These are phyloP conservation scores for Celastrina argiolus DNA, from an alignment of 2,888 invertebrate species.

Conservation along the genomic window DNA sequence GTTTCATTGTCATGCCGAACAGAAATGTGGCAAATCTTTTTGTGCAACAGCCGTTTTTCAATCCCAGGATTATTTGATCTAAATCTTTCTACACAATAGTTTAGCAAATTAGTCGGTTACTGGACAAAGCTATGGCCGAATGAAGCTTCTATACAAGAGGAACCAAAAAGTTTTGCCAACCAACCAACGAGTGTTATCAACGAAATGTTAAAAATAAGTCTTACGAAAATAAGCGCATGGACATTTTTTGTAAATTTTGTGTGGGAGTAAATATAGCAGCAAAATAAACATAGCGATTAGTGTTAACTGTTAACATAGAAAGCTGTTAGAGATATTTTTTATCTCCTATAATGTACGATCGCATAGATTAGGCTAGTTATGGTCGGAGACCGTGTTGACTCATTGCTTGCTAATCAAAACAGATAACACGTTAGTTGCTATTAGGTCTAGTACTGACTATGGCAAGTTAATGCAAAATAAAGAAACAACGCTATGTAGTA, in stretches of 20 bases:
- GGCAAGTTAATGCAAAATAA: constrained; percentile 14
- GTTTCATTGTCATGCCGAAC: constrained; percentile 24
- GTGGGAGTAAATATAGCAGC: constrained; percentile 5
- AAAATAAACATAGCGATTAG: constrained; percentile 19
- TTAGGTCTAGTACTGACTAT: neutral
- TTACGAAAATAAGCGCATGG: neutral
- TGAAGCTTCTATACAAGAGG: neutral
- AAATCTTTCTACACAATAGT: neutral
- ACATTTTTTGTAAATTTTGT: neutral
- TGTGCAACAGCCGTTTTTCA: neutral
- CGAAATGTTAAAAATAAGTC: neutral
- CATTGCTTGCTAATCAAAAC: constrained; percentile 7
- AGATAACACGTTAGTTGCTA: neutral
- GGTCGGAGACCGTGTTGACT: constrained; percentile 12
- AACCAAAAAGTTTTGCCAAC: neutral
- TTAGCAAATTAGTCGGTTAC: constrained; percentile 2
- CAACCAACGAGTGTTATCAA: neutral
- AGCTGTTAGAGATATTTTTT: constrained; percentile 18
- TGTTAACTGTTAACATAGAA: constrained; percentile 16
- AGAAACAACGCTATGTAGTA: constrained; percentile 38
- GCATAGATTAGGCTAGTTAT: constrained; percentile 9
- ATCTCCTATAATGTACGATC: constrained; percentile 9
- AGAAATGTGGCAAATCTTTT: constrained; percentile 1
- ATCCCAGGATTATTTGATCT: neutral
- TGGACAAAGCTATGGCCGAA: neutral